Percentiles rank a stretch among this genome's conserved stretches.
Evolutionary conservation across 2,113 vertebrate species (phyloP).

Genomic region (Lophotis ruficrista): DNA sequence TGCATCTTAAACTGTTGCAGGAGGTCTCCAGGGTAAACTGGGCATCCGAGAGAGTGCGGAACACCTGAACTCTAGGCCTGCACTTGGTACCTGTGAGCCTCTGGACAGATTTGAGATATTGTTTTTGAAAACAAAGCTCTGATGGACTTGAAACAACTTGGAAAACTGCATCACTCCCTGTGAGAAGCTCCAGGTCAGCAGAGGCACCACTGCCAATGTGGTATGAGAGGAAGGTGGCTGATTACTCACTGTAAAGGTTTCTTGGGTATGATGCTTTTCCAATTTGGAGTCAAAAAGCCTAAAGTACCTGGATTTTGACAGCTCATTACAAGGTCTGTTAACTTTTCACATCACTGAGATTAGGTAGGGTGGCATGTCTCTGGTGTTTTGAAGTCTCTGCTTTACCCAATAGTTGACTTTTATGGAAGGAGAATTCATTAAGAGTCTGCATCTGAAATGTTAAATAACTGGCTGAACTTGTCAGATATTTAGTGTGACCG

Average conservation of each 20-base stretch:
- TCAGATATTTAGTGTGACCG: neutral
- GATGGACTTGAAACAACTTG: neutral
- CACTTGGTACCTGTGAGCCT: neutral
- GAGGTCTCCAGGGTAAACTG: neutral
- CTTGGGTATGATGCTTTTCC: conserved; percentile 27
- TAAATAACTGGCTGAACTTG: neutral
- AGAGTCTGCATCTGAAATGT: neutral
- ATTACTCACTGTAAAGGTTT: neutral
- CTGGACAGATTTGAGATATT: neutral
- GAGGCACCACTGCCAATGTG: neutral
- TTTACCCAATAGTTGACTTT: neutral
- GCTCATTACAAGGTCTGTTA: neutral
- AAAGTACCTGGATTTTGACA: neutral
- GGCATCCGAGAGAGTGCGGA: neutral
- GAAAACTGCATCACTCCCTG: neutral
- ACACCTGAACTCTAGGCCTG: neutral
- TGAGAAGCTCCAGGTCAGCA: neutral
- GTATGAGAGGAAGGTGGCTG: neutral
- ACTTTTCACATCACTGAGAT: neutral
- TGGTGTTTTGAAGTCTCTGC: neutral
- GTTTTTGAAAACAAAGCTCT: conserved; percentile 2
- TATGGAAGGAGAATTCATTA: neutral
- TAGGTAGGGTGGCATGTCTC: neutral
- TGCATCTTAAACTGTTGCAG: conserved; percentile 8
- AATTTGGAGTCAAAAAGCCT: conserved; percentile 2